Conservation (phyloP, 2,888 invertebrate species). For the Physocephala rufipes region DNA sequence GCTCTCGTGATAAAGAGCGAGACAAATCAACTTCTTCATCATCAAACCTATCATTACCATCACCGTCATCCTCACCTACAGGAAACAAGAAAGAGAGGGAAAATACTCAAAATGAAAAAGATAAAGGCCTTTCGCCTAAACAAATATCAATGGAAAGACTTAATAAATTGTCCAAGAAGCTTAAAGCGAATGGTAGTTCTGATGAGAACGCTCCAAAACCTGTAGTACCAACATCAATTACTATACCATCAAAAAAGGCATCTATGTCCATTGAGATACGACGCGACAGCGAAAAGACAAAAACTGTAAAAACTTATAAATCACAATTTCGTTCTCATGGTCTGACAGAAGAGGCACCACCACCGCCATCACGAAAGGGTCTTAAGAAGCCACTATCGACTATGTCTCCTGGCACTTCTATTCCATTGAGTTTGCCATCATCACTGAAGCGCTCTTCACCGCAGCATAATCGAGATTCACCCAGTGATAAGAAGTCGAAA, state of each 20-base stretch:
- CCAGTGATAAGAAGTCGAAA: slow-evolving; percentile 83
- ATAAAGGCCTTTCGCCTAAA: slow-evolving; percentile 72
- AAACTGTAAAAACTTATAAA: slow-evolving; percentile 91
- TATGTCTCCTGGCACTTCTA: slow-evolving; percentile 55
- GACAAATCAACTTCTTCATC: slow-evolving; percentile 45
- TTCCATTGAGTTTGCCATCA: slow-evolving; percentile 49
- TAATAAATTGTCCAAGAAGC: slow-evolving; percentile 81
- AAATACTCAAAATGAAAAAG: slow-evolving; percentile 71
- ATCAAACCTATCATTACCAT: too few species aligned
- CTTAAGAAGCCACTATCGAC: slow-evolving; percentile 71
- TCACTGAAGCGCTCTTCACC: slow-evolving; percentile 55
- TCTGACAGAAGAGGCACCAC: slow-evolving; percentile 85
- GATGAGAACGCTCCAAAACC: slow-evolving; percentile 41
- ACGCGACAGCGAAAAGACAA: slow-evolving; percentile 78
- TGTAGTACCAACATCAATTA: slow-evolving; percentile 59
- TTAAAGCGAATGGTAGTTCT: slow-evolving; percentile 62
- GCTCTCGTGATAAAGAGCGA: slow-evolving; percentile 65
- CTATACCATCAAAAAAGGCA: slow-evolving; percentile 69
- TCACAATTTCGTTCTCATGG: slow-evolving; percentile 93
- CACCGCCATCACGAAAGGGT: slow-evolving; percentile 80
- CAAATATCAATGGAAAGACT: slow-evolving; percentile 77
- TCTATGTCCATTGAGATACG: slow-evolving; percentile 85
- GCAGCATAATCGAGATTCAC: slow-evolving; percentile 56
- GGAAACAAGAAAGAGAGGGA: slow-evolving; percentile 49
- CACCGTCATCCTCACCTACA: slow-evolving; percentile 38